Conservation (phyloP, 2,113 vertebrate species). For the Oncorhynchus gorbuscha region DNA sequence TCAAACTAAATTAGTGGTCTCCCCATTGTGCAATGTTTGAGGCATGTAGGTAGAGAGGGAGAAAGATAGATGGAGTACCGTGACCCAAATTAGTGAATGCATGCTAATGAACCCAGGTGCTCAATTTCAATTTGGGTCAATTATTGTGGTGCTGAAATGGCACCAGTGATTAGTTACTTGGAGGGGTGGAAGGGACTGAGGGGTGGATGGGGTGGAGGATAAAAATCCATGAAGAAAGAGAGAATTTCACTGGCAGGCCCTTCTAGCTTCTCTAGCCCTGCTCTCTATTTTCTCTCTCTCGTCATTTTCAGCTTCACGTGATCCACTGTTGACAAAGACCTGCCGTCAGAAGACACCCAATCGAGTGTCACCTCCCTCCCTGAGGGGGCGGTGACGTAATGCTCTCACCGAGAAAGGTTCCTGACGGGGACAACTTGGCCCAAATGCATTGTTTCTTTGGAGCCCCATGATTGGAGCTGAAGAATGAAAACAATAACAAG, state of each 20-base stretch:
- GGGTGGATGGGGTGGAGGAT: not conserved
- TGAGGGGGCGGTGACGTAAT: constrained; percentile 61
- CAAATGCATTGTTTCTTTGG: constrained; percentile 56
- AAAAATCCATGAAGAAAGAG: constrained; percentile 30
- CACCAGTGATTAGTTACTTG: constrained; percentile 42
- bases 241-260: constrained; percentile 5
- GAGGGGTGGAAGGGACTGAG: constrained; percentile 3
- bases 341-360: constrained; percentile 38
- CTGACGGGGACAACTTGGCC: constrained; percentile 57
- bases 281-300: too few relatives aligned
- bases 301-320: constrained; percentile 25
- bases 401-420: constrained; percentile 22
- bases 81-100: constrained; percentile 50
- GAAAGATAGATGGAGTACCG: constrained; percentile 8
- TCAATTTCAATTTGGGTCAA: constrained; percentile 55
- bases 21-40: constrained; percentile 13
- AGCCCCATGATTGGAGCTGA: constrained; percentile 55
- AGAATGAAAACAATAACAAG: constrained; percentile 48
- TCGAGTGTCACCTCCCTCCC: not conserved
- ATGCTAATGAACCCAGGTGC: constrained; percentile 43
- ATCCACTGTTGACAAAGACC: constrained; percentile 42
- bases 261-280: not conserved
- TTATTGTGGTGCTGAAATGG: constrained; percentile 36
- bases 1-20: constrained; percentile 22
- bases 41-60: not conserved